These are phyloP conservation scores for Choloepus didactylus DNA, from an alignment of 2,797 vertebrate species.

Conservation along the genomic window DNA sequence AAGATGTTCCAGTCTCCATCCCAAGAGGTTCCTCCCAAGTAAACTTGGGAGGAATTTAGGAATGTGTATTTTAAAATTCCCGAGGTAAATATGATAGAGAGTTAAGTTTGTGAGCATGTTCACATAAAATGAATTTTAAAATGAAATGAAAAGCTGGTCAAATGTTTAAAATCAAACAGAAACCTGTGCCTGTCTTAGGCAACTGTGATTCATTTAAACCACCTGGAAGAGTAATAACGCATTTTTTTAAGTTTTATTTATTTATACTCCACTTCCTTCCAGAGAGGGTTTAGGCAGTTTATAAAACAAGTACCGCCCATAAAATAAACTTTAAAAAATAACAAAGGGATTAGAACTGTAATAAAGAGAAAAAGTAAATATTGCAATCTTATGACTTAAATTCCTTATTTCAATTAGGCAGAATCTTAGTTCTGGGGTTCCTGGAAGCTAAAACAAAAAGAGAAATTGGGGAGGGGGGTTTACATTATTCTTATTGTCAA, in stretches of 20 bases:
- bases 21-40: not conserved
- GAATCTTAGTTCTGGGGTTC: not conserved
- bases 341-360: not conserved
- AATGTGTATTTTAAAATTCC: not conserved
- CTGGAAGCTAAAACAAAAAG: not conserved
- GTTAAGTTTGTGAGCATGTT: not conserved
- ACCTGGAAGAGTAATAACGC: not conserved
- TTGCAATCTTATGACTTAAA: not conserved
- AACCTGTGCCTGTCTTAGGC: not conserved
- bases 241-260: not conserved
- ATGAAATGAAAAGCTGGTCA: not conserved
- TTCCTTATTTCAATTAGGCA: not conserved
- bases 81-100: not conserved
- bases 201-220: not conserved
- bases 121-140: not conserved
- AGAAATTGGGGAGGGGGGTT: not conserved
- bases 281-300: not conserved
- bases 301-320: not conserved
- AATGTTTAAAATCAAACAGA: not conserved
- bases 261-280: not conserved
- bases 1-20: conserved; percentile 1
- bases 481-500: not conserved
- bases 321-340: conserved; percentile 5
- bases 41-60: not conserved
- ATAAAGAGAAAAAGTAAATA: not conserved